Percentiles rank a stretch among this genome's conserved stretches.
Conservation (phyloP, 2,113 vertebrate genomes). For the Bungarus multicinctus region DNA sequence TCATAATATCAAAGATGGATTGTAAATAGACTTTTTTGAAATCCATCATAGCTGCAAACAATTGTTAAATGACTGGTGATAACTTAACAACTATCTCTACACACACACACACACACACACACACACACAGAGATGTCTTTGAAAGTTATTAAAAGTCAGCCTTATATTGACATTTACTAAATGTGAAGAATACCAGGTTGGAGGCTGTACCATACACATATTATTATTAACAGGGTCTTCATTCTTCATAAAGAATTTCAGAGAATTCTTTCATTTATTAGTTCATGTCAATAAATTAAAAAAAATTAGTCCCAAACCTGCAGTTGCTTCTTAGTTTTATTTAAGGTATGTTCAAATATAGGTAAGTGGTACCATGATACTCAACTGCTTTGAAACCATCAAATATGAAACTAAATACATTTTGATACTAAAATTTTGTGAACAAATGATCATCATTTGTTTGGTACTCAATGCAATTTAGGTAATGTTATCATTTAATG, state of each 20-base stretch:
- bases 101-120: neutral
- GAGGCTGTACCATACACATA: neutral
- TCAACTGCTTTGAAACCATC: neutral
- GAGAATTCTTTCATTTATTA: neutral
- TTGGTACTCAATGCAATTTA: neutral
- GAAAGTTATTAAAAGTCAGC: neutral
- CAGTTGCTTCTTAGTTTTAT: neutral
- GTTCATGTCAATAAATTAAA: neutral
- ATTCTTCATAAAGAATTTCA: too few species aligned
- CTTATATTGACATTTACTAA: neutral
- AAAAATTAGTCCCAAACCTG: neutral
- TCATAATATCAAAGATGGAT: neutral
- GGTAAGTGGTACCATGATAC: neutral
- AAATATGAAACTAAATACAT: neutral
- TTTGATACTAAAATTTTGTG: neutral
- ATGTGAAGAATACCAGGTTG: neutral
- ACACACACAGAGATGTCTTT: neutral
- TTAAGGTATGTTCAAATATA: neutral
- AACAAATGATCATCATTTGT: too few species aligned
- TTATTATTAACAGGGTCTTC: neutral
- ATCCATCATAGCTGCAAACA: neutral
- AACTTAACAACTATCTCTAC: neutral
- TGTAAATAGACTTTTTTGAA: neutral
- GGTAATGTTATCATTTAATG: neutral
- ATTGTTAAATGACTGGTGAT: neutral